Conservation (phyloP, 2,888 invertebrate species). For the Leptinotarsa peninsularis region DNA sequence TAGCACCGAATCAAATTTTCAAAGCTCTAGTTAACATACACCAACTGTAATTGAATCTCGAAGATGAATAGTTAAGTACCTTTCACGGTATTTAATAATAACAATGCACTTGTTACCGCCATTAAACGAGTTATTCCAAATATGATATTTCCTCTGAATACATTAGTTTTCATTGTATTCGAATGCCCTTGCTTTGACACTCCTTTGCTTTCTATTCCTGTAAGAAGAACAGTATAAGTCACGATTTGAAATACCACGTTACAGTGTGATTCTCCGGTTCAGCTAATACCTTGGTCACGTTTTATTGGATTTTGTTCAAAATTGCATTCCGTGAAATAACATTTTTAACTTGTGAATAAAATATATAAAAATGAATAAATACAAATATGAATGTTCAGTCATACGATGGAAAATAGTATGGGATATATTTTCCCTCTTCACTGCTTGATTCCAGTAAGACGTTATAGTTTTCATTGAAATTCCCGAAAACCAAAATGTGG, state of each 20-base stretch:
- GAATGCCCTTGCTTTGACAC: slow-evolving; percentile 25
- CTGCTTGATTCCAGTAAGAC: no score
- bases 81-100: slow-evolving; percentile 21
- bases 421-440: no score
- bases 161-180: slow-evolving; percentile 23
- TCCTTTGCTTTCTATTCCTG: slow-evolving; percentile 28
- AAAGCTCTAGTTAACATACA: background rate
- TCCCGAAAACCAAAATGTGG: no score
- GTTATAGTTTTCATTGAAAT: no score
- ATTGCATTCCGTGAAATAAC: no score
- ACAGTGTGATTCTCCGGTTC: slow-evolving; percentile 14
- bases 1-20: slow-evolving; percentile 2
- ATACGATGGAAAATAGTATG: no score
- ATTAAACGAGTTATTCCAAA: slow-evolving; percentile 16
- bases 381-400: no score
- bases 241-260: slow-evolving; percentile 18
- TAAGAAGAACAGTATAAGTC: slow-evolving; percentile 26
- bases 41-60: background rate
- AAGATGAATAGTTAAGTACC: slow-evolving; percentile 9
- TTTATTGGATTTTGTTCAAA: background rate
- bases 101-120: slow-evolving; percentile 27
- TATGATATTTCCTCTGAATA: slow-evolving; percentile 28
- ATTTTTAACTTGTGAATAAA: no score
- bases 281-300: background rate
- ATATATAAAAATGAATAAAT: no score